These are phyloP conservation scores for Pica pica DNA, from an alignment of 2,113 vertebrate species.

Conservation along the genomic window DNA sequence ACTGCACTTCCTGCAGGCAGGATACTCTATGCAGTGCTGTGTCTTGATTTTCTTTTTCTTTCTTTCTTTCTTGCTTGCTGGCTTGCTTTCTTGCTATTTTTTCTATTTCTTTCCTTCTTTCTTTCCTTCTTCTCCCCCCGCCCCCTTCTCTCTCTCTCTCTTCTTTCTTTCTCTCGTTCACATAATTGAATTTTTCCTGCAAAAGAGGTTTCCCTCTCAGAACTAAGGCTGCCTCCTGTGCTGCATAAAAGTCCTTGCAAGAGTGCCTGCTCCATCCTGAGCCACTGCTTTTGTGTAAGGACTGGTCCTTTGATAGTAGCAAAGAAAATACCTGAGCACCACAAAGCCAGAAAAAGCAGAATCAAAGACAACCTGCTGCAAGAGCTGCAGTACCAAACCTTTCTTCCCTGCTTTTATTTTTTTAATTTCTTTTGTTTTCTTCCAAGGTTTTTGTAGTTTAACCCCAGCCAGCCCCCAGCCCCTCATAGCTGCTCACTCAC, in stretches of 20 bases:
- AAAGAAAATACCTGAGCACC: slow-evolving; percentile 10
- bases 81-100: too few species aligned
- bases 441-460: background rate
- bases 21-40: background rate
- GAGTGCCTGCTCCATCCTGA: background rate
- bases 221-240: slow-evolving; percentile 2
- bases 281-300: background rate
- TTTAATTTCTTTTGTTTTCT: background rate
- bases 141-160: too few species aligned
- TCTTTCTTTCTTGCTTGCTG: background rate
- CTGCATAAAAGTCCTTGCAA: slow-evolving; percentile 11
- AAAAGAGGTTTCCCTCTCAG: background rate
- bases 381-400: background rate
- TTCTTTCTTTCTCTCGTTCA: background rate
- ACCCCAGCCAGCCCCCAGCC: background rate
- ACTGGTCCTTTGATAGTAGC: background rate
- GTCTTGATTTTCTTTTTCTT: background rate
- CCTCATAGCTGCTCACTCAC: background rate
- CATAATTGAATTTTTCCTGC: background rate
- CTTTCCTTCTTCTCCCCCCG: too few species aligned
- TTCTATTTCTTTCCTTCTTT: too few species aligned
- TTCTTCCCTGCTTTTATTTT: background rate
- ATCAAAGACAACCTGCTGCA: background rate
- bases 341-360: background rate
- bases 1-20: background rate